Evolutionary conservation across 2,888 invertebrate genomes (phyloP).

Genomic region (Drosophila antonietae): DNA sequence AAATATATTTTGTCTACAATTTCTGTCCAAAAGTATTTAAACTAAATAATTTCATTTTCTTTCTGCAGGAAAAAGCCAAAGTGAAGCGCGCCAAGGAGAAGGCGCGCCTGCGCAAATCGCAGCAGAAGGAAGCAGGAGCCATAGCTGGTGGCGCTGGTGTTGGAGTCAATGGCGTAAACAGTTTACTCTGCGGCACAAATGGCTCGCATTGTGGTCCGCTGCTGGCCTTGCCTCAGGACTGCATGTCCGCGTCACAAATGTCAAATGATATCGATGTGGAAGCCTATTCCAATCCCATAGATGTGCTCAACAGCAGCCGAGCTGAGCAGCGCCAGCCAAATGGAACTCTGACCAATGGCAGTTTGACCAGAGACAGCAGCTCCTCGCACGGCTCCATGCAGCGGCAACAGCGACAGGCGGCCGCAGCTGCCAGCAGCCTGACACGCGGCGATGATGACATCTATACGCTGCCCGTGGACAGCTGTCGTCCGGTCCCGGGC

Average conservation of each 20-base stretch:
- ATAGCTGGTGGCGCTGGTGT: constrained; percentile 73
- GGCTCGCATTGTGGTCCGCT: constrained; percentile 82
- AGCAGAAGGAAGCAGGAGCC: constrained; percentile 82
- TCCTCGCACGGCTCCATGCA: constrained; percentile 67
- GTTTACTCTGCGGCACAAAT: constrained; percentile 64
- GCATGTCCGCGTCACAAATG: constrained; percentile 64
- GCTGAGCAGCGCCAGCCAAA: constrained; percentile 73
- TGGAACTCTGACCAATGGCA: constrained; percentile 76
- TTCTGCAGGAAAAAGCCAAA: constrained; percentile 88
- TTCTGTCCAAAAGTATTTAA: background rate
- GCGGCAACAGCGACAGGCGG: constrained; percentile 52
- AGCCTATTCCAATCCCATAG: constrained; percentile 86
- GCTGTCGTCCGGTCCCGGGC: constrained; percentile 73
- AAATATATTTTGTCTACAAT: no score
- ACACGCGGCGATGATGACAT: constrained; percentile 82
- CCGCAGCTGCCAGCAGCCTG: constrained; percentile 48
- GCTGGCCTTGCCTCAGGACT: constrained; percentile 81
- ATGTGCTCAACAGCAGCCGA: constrained; percentile 84
- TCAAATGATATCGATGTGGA: constrained; percentile 80
- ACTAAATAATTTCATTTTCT: background rate
- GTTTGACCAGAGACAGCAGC: constrained; percentile 73
- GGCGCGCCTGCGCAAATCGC: constrained; percentile 88
- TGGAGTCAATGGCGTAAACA: constrained; percentile 40
- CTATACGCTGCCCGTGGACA: constrained; percentile 84
- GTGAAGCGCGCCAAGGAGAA: constrained; percentile 89